Percentiles rank a stretch among this genome's conserved stretches.
phyloP scores from a whole-genome alignment of 2,797 vertebrate species.

The Glyptemys insculpta region DNA sequence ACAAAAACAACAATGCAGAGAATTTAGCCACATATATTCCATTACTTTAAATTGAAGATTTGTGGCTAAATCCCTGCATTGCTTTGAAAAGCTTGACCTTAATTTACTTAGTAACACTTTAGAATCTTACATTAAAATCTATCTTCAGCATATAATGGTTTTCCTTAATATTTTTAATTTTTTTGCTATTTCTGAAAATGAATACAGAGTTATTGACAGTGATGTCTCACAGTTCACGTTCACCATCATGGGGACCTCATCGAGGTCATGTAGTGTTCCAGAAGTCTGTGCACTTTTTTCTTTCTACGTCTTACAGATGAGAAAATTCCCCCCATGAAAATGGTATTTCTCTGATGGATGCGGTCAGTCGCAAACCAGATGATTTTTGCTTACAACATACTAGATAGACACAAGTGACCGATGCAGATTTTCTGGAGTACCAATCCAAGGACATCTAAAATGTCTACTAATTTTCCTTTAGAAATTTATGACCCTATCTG shows the following conservation, averaged over 20 bases:
- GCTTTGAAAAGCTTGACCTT: neutral
- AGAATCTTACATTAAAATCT: neutral
- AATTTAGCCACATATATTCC: neutral
- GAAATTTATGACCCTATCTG: neutral
- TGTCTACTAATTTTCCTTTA: neutral
- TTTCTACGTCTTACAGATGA: neutral
- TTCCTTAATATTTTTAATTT: neutral
- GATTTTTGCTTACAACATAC: constrained; percentile 7
- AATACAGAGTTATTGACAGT: neutral
- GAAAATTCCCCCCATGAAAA: constrained; percentile 38
- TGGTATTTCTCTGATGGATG: neutral
- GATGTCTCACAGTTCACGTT: neutral
- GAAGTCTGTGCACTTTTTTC: constrained; percentile 15
- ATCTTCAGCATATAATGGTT: neutral
- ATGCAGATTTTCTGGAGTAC: neutral
- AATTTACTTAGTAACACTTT: neutral
- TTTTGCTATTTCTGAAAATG: neutral
- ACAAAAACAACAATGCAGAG: neutral
- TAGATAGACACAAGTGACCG: constrained; percentile 17
- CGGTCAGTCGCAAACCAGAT: constrained; percentile 13
- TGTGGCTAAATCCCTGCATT: neutral
- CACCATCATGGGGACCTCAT: neutral
- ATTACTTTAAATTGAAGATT: neutral
- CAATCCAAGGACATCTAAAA: neutral
- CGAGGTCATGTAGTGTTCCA: neutral